Evolutionary conservation across 2,113 vertebrate species (phyloP).

Genomic region (Nerophis lumbriciformis): DNA sequence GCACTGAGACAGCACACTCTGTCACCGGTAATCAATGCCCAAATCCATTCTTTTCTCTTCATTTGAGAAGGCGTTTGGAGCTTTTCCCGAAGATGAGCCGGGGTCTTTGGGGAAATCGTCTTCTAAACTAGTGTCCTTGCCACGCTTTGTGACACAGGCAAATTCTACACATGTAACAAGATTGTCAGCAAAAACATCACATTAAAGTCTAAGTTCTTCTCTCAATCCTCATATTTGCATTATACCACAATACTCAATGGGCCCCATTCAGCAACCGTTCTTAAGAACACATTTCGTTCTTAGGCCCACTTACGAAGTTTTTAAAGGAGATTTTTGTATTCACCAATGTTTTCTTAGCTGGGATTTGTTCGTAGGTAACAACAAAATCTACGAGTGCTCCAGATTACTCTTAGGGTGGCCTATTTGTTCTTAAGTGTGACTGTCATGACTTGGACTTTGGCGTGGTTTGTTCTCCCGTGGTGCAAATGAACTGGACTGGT

Average conservation of each 20-base stretch:
- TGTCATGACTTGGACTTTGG: no score
- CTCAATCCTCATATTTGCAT: constrained; percentile 25
- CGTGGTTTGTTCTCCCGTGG: no score
- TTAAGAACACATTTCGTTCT: no score
- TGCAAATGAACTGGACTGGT: no score
- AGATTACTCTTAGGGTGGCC: no score
- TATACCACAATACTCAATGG: constrained; percentile 12
- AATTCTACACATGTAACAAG: constrained; percentile 33
- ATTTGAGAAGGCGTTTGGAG: constrained; percentile 46
- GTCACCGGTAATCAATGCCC: constrained; percentile 64
- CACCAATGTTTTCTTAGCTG: no score
- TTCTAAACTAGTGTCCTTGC: constrained; percentile 44
- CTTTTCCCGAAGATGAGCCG: constrained; percentile 39
- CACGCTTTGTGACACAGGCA: constrained; percentile 34
- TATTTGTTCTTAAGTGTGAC: no score
- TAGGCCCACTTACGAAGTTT: no score
- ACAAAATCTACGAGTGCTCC: no score
- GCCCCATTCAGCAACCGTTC: no score
- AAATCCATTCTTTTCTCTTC: constrained; percentile 58
- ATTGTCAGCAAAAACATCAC: constrained; percentile 40
- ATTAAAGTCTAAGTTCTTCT: not conserved
- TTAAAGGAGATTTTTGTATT: no score
- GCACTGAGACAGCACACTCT: constrained; percentile 62
- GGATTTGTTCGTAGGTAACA: no score
- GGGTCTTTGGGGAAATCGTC: constrained; percentile 47